Conservation (phyloP, 2,797 vertebrate species). For the Argyrosomus regius region DNA sequence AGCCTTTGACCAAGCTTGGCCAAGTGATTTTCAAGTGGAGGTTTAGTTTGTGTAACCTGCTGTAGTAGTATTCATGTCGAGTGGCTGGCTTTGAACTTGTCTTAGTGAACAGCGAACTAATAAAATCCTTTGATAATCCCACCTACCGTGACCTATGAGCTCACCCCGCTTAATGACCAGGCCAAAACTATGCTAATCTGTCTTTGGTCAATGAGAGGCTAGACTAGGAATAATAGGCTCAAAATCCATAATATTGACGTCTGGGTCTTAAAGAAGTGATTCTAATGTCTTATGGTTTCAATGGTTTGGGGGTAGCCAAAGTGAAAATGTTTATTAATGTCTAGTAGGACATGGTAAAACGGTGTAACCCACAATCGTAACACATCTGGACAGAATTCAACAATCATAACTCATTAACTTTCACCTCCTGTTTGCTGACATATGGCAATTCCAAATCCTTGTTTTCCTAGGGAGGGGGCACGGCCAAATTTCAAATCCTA, state of each 20-base stretch:
- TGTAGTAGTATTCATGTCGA: slow-evolving; percentile 35
- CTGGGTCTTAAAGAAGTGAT: slow-evolving; percentile 31
- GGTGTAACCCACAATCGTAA: slow-evolving; percentile 26
- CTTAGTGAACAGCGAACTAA: slow-evolving; percentile 50
- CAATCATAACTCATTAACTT: slow-evolving; percentile 48
- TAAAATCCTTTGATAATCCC: slow-evolving; percentile 64
- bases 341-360: slow-evolving; percentile 1
- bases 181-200: slow-evolving; percentile 70
- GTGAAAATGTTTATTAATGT: slow-evolving; percentile 25
- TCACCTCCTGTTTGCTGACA: slow-evolving; percentile 59
- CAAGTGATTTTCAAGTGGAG: slow-evolving; percentile 64
- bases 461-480: slow-evolving; percentile 61
- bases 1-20: slow-evolving; percentile 27
- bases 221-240: slow-evolving; percentile 53
- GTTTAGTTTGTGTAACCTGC: slow-evolving; percentile 35
- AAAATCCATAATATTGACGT: slow-evolving; percentile 30
- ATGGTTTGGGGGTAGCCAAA: slow-evolving; percentile 5
- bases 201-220: slow-evolving; percentile 47
- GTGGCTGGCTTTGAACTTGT: slow-evolving; percentile 58
- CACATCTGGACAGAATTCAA: slow-evolving; percentile 51
- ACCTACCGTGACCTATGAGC: slow-evolving; percentile 49
- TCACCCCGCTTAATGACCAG: slow-evolving; percentile 45
- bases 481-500: slow-evolving; percentile 51
- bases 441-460: slow-evolving; percentile 59
- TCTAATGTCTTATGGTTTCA: slow-evolving; percentile 13